Base-by-base conservation (phyloP, 2,113 vertebrate genomes). In the Girardinichthys multiradiatus region DNA sequence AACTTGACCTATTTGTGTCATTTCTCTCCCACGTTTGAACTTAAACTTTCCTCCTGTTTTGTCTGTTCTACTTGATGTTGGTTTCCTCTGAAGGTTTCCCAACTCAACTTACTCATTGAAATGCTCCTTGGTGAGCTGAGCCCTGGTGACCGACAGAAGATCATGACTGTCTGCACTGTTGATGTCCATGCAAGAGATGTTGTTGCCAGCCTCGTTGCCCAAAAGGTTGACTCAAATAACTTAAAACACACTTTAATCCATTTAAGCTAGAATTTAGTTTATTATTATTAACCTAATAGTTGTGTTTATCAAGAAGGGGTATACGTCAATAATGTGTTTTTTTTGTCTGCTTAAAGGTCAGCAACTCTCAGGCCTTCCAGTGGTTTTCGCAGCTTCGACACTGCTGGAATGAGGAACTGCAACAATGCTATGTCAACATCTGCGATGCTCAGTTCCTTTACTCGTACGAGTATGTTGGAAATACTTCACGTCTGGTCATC, bases 391-490 rank as follows among this genome's bases (percentile, higher is more conserved):
- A 95, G 69, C 92, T 96, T 9, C 76, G 91, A 37, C 95, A 93
- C 54, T 87, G 82, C 70, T 96, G 95, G 95, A 91, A 95, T 67
- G 91, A 94, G 0, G 17, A 83, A 27, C 82, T 84, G 66, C 91
- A 86, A 28, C 92, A 94, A 33, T 96, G 94, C 76, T 93, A 92
- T 37, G 86, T 93, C 62, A 93, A 90, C 76, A 95, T 95, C 64
- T 96, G 95, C 0, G 90, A 95, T 59, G 95, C 94, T 79, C 91
- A 87, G 29, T 96, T 98, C 91, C 93, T 85, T 66, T 96, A 95
- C 81, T 95, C 94, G 42, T 95, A 95, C 10, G 94, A 98, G 80
- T 96, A 95, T 79, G 92, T 97, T 64, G 94, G 95, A 74, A 98
- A 97, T 87, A 93, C 91, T 10, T 90, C 94, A 26, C 74, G 87